Evolutionary conservation across 2,888 invertebrate genomes (phyloP).

Genomic region (Tipula lateralis): DNA sequence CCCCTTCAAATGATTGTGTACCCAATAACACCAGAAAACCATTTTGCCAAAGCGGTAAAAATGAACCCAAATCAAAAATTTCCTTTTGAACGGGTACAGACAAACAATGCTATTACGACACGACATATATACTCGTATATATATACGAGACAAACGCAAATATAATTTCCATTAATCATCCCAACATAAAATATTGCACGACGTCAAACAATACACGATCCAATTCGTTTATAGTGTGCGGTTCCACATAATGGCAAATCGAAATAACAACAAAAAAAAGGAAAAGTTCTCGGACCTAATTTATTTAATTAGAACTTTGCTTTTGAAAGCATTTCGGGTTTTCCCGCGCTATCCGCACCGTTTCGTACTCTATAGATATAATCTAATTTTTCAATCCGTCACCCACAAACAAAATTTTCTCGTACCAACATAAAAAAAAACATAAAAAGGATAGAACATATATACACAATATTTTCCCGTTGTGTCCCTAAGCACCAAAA

Average conservation of each 20-base stretch:
- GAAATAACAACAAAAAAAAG: background rate
- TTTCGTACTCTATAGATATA: background rate
- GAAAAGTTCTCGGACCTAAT: background rate
- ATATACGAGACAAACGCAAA: background rate
- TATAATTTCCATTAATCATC: background rate
- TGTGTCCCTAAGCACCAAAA: background rate
- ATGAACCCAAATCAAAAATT: background rate
- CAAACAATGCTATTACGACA: background rate
- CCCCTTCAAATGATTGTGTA: background rate
- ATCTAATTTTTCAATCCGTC: background rate
- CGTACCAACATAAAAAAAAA: background rate
- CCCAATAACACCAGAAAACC: background rate
- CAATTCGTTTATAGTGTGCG: background rate
- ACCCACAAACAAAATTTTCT: background rate
- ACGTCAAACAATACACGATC: background rate
- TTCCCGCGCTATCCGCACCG: background rate
- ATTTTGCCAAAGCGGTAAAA: background rate
- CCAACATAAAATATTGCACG: background rate
- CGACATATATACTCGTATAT: background rate
- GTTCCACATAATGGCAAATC: background rate
- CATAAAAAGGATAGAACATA: background rate
- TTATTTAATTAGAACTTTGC: background rate
- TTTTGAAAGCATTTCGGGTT: background rate
- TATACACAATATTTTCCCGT: background rate
- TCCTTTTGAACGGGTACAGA: background rate